Evolutionary conservation across 2,797 vertebrate genomes (phyloP).

Genomic region (Odontamblyopus lacepedii): DNA sequence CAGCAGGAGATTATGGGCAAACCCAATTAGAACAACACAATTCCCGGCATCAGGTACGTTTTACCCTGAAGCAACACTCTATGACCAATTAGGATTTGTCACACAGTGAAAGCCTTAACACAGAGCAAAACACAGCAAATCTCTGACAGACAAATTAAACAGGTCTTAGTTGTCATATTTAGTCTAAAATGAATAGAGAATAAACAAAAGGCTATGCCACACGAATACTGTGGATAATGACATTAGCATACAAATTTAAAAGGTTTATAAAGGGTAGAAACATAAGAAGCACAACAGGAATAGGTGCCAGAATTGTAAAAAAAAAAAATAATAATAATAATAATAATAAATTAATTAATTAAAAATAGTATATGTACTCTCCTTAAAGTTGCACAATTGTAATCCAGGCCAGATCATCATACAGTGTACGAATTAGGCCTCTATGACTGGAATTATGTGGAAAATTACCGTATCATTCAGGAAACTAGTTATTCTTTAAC

Average conservation of each 20-base stretch:
- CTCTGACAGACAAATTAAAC: constrained; percentile 64
- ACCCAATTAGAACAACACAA: constrained; percentile 76
- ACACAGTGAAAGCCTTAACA: constrained; percentile 68
- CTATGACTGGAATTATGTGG: not conserved
- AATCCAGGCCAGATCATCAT: not conserved
- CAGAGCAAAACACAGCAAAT: constrained; percentile 60
- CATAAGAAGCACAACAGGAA: constrained; percentile 34
- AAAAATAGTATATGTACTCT: not conserved
- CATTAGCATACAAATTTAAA: constrained; percentile 54
- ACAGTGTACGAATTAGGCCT: not conserved
- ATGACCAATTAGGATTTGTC: constrained; percentile 81
- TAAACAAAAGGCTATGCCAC: constrained; percentile 63
- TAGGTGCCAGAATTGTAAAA: constrained; percentile 26
- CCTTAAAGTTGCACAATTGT: not conserved
- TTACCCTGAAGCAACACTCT: constrained; percentile 73
- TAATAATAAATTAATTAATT: no score
- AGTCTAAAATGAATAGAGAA: constrained; percentile 63
- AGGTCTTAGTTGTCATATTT: constrained; percentile 70
- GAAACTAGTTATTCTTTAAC: not conserved
- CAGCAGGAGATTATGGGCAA: constrained; percentile 74
- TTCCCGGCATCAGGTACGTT: constrained; percentile 76
- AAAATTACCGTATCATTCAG: not conserved
- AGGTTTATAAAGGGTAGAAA: constrained; percentile 51
- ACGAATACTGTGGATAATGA: constrained; percentile 56
- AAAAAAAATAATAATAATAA: not conserved